A percentile compares a stretch with the other conserved stretches of the same genome.
phyloP scores from a whole-genome alignment of 1,140 invertebrate species.

The Aphelinus certus region DNA sequence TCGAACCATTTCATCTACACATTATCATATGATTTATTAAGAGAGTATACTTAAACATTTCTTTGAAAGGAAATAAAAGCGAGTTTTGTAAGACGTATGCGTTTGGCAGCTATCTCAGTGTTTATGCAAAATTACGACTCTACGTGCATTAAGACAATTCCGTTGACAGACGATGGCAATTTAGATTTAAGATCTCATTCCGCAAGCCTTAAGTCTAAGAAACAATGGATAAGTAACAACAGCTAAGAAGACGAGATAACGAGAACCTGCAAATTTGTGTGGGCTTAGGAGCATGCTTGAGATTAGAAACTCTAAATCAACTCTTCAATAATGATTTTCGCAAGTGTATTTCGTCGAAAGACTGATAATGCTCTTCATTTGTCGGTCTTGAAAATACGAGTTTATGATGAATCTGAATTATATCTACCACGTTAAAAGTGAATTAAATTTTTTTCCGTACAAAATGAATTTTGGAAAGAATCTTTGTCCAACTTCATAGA shows the following conservation, averaged over 20 bases:
- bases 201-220: slow-evolving; percentile 49
- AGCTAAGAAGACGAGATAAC: slow-evolving; percentile 57
- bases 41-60: too few relatives aligned
- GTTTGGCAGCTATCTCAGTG: background rate
- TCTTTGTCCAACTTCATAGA: too few relatives aligned
- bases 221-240: slow-evolving; percentile 61
- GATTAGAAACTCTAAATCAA: slow-evolving; percentile 59
- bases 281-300: slow-evolving; percentile 53
- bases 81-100: background rate
- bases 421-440: too few relatives aligned
- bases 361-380: too few relatives aligned
- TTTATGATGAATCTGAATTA: too few relatives aligned
- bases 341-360: too few relatives aligned
- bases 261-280: slow-evolving; percentile 50
- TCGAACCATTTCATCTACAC: too few relatives aligned
- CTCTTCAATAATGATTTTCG: background rate
- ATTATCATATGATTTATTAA: too few relatives aligned
- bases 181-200: slow-evolving; percentile 62
- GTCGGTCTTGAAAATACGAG: too few relatives aligned
- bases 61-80: too few relatives aligned
- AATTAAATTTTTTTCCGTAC: too few relatives aligned
- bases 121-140: background rate
- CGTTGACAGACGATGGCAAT: slow-evolving; percentile 60
- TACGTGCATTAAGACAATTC: background rate
- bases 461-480: too few relatives aligned